Evolutionary conservation across 2,797 vertebrate genomes (phyloP).

Genomic region (Melanogrammus aeglefinus): DNA sequence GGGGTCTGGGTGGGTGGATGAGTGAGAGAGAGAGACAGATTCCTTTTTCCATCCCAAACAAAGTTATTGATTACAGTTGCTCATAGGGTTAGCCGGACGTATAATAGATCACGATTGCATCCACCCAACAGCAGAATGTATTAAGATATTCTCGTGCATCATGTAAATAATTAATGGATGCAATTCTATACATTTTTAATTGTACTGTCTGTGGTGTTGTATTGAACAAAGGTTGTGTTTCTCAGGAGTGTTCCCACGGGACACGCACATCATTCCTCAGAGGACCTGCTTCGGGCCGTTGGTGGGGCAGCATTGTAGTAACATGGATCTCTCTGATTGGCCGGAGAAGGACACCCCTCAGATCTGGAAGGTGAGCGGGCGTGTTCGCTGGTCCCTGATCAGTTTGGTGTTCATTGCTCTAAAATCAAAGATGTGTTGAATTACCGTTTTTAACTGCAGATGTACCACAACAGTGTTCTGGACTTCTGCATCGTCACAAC

Average conservation of each 20-base stretch:
- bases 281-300: conserved; percentile 96
- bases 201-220: too few species aligned
- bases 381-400: not conserved
- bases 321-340: conserved; percentile 90
- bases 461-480: conserved; percentile 88
- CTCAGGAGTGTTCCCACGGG: conserved; percentile 88
- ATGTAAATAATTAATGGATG: not conserved
- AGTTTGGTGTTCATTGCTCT: not conserved
- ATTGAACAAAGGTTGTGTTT: not conserved
- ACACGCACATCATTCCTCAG: conserved; percentile 79
- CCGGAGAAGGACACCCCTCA: conserved; percentile 89
- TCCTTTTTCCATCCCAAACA: too few species aligned
- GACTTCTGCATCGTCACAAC: conserved; percentile 90
- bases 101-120: too few species aligned
- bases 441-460: conserved; percentile 61
- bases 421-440: not conserved
- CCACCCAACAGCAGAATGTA: too few species aligned
- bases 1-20: too few species aligned
- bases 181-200: not conserved
- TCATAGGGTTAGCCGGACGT: too few species aligned
- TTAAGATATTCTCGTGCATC: too few species aligned
- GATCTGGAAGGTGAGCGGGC: conserved; percentile 89
- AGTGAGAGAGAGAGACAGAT: too few species aligned
- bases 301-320: conserved; percentile 93
- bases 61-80: too few species aligned